phyloP scores from a whole-genome alignment of 1,140 invertebrate species.

The Hermetia illucens region DNA sequence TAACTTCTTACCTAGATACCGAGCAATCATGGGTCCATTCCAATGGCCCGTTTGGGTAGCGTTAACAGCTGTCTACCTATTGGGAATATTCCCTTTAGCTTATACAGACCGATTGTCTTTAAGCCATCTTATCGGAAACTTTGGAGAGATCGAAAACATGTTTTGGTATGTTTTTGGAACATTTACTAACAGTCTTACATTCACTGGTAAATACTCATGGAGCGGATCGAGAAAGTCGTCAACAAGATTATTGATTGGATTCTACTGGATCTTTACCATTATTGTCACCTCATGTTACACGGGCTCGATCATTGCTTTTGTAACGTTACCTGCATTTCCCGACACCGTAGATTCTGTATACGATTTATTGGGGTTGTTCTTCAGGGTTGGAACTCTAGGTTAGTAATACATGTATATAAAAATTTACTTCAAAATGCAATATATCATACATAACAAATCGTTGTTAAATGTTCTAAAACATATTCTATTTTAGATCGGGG shows the following conservation, averaged over 20 bases:
- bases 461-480: no score
- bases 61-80: conserved; percentile 49
- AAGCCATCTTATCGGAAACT: conserved; percentile 43
- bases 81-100: conserved; percentile 51
- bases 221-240: conserved; percentile 48
- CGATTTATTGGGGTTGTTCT: conserved; percentile 44
- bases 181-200: conserved; percentile 64
- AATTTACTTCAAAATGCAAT: no score
- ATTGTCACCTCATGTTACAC: conserved; percentile 67
- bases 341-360: conserved; percentile 47
- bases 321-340: conserved; percentile 55
- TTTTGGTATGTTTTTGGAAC: conserved; percentile 70
- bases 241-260: conserved; percentile 51
- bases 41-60: conserved; percentile 61
- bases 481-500: conserved; percentile 38
- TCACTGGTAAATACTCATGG: conserved; percentile 51
- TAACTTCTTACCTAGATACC: conserved; percentile 38
- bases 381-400: conserved; percentile 28
- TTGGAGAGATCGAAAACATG: conserved; percentile 55
- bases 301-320: conserved; percentile 64
- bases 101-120: conserved; percentile 52
- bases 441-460: no score
- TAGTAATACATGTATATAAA: no score
- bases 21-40: conserved; percentile 67
- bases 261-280: conserved; percentile 67